These are phyloP conservation scores for Carposina sasakii DNA, from an alignment of 1,140 invertebrate species.

Conservation along the genomic window DNA sequence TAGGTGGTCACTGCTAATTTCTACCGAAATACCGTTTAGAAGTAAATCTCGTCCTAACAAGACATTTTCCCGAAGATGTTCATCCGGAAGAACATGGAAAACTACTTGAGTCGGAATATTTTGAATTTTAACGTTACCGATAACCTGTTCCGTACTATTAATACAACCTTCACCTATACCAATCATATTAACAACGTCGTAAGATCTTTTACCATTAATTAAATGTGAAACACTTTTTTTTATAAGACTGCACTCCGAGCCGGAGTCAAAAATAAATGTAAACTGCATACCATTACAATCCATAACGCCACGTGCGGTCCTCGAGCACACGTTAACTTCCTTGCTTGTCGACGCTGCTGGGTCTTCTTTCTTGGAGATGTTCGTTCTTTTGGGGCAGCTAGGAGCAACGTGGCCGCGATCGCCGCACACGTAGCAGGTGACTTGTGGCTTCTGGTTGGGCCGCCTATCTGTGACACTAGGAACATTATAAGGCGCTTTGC, in stretches of 20 bases:
- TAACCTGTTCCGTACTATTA: neutral
- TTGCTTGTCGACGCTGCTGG: neutral
- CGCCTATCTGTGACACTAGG: neutral
- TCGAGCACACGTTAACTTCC: slow-evolving; percentile 8
- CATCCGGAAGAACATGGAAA: slow-evolving; percentile 8
- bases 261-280: slow-evolving; percentile 10
- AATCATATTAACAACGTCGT: slow-evolving; percentile 13
- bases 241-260: slow-evolving; percentile 16
- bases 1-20: neutral
- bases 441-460: neutral
- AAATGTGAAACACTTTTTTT: slow-evolving; percentile 4
- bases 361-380: slow-evolving; percentile 20
- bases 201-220: slow-evolving; percentile 4
- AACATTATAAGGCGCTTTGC: neutral
- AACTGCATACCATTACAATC: neutral
- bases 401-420: slow-evolving; percentile 13
- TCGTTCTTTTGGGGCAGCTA: slow-evolving; percentile 11
- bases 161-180: slow-evolving; percentile 12
- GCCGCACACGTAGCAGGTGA: slow-evolving; percentile 15
- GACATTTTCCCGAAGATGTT: neutral
- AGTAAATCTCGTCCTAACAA: slow-evolving; percentile 18
- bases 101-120: neutral
- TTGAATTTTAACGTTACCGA: neutral
- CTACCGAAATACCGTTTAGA: neutral
- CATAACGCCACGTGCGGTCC: neutral